A percentile compares a stretch with the other conserved stretches of the same genome.
phyloP scores from a whole-genome alignment of 1,140 invertebrate species.

The Cotesia typhae region DNA sequence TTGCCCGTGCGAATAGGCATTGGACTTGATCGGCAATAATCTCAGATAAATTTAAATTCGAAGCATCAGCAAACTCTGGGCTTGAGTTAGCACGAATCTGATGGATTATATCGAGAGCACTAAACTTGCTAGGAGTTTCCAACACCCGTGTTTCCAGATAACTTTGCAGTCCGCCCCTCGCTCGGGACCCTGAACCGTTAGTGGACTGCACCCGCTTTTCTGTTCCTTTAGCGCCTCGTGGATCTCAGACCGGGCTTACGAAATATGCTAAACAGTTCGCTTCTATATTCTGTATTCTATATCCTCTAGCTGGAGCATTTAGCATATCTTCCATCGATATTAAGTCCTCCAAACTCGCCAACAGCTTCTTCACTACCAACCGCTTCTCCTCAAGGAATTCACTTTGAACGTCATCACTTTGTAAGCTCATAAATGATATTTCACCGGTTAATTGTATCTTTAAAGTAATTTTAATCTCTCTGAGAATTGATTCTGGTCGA shows the following conservation, averaged over 20 bases:
- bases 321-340: slow-evolving; percentile 19
- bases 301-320: not conserved
- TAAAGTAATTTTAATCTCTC: no score
- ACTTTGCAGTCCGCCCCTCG: slow-evolving; percentile 32
- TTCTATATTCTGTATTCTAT: not conserved
- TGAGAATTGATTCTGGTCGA: no score
- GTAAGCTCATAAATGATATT: not conserved
- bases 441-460: not conserved
- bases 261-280: slow-evolving; percentile 19
- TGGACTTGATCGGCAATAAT: not conserved
- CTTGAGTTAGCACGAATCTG: slow-evolving; percentile 36
- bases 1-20: slow-evolving; percentile 2
- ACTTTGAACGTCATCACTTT: not conserved
- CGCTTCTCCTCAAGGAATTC: not conserved
- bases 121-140: slow-evolving; percentile 39
- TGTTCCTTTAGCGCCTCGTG: slow-evolving; percentile 26
- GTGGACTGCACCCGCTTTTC: slow-evolving; percentile 27
- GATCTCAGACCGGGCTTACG: not conserved
- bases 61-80: not conserved
- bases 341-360: not conserved
- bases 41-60: slow-evolving; percentile 9
- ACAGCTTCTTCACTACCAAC: not conserved
- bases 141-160: slow-evolving; percentile 40
- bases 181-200: not conserved
- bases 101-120: slow-evolving; percentile 40